Evolutionary conservation across 2,888 invertebrate genomes (phyloP), one percentile per base, ranked within the genome.

Genomic region (Dione juno): DNA sequence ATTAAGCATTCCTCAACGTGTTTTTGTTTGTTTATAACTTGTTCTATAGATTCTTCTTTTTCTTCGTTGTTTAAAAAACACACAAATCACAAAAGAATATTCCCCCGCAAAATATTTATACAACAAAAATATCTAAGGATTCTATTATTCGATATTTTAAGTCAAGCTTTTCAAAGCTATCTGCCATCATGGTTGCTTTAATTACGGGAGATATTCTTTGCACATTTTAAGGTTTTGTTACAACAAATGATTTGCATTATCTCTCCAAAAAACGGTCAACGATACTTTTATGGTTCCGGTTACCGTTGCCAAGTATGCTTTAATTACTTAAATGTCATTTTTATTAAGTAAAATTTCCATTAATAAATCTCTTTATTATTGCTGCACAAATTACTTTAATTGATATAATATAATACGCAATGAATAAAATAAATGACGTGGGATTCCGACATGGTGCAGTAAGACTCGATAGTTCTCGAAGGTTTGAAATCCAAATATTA

Each of bases 91-190:
- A 45, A 45, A 54, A 54, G 45, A 40, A 54, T 45, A 54, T 43
- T 43, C 19, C 28, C 40, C 13, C 35, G 35, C 53, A 54, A 37
- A 54, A 63, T 63, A 64, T 63, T 54, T 63, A 11, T 57, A 63
- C 14, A 54, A 69, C 28, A 68, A 63, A 64, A 63, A 68, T 41
- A 63, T 50, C 43, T 37, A 68, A 68, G 45, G 59, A 63, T 54
- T 68, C 68, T 63, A 63, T 63, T 63, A 68, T 68, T 37, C 63
- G 54, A 16, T 43, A 37, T 68, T 68, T 63, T 52, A 64, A 54
- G 63, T 54, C 69, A 48, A 54, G 68, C 54, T 54, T 45, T 64
- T 63, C 43, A 57, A 54, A 69, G 35, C 64, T 64, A 57, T 63
- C 63, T 57, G 54, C 45, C 63, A 37, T 63, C 48, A 54, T 48